Conservation (phyloP, 1,140 invertebrate genomes). For the Macrobrachium rosenbergii region DNA sequence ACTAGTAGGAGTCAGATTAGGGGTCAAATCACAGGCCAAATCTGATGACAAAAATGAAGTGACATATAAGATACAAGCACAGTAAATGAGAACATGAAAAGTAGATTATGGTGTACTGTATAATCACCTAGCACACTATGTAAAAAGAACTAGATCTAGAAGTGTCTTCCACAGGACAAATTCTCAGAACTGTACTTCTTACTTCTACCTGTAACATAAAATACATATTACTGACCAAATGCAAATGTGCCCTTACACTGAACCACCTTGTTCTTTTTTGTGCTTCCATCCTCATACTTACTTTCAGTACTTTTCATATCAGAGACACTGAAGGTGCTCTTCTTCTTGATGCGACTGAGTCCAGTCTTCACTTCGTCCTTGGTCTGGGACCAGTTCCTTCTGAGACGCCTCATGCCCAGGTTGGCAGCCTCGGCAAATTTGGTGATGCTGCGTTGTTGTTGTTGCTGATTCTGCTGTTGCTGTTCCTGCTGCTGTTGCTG, state of each 20-base stretch:
- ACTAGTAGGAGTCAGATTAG: constrained; percentile 60
- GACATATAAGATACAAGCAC: not conserved
- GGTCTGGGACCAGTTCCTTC: constrained; percentile 67
- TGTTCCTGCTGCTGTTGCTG: constrained; percentile 27
- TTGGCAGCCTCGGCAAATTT: constrained; percentile 65
- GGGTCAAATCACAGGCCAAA: constrained; percentile 57
- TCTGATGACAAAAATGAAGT: constrained; percentile 53
- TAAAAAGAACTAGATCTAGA: too few species aligned
- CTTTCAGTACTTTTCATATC: constrained; percentile 65
- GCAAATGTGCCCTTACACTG: not conserved
- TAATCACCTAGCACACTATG: too few species aligned
- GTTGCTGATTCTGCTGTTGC: constrained; percentile 35
- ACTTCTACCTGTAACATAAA: too few species aligned
- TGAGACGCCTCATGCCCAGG: constrained; percentile 61
- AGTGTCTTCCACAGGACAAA: too few species aligned
- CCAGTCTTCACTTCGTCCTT: constrained; percentile 68
- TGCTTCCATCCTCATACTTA: constrained; percentile 18
- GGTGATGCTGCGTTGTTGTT: constrained; percentile 61
- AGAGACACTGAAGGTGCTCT: constrained; percentile 64
- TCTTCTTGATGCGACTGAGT: constrained; percentile 67
- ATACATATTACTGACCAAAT: not conserved
- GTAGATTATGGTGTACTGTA: too few species aligned
- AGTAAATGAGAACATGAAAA: not conserved
- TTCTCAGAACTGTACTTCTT: too few species aligned
- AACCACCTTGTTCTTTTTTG: not conserved